Percentiles rank a stretch among this genome's conserved stretches.
phyloP scores from a whole-genome alignment of 2,797 vertebrate genomes.

The Etheostoma perlongum region DNA sequence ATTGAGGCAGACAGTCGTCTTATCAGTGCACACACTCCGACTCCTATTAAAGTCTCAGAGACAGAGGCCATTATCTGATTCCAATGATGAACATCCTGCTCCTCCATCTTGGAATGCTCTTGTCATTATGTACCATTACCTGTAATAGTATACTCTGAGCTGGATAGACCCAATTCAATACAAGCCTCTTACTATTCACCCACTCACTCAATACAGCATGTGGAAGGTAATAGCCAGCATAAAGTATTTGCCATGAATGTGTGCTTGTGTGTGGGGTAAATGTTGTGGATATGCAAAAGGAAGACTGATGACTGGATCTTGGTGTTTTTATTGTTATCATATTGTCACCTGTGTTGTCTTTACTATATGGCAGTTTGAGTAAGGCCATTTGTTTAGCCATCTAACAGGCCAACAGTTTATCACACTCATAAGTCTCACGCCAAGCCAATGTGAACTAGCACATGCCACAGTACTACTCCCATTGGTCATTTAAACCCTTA shows the following conservation, averaged over 20 bases:
- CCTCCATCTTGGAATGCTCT: conserved; percentile 51
- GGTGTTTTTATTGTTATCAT: background rate
- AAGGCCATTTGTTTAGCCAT: background rate
- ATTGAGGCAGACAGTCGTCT: conserved; percentile 1
- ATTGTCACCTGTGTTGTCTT: background rate
- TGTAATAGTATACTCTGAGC: conserved; percentile 70
- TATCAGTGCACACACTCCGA: conserved; percentile 30
- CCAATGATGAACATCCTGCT: conserved; percentile 53
- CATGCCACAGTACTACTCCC: background rate
- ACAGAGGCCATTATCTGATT: conserved; percentile 61
- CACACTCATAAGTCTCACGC: background rate
- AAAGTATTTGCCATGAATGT: conserved; percentile 16
- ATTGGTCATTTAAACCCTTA: background rate
- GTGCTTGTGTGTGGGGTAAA: background rate
- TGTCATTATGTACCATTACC: conserved; percentile 74
- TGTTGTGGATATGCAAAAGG: background rate
- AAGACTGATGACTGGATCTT: background rate
- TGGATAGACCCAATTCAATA: conserved; percentile 65
- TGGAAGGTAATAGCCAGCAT: conserved; percentile 37
- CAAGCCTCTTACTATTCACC: conserved; percentile 47
- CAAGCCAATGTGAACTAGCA: background rate
- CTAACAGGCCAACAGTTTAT: background rate
- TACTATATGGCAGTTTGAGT: background rate
- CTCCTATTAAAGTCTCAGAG: conserved; percentile 44
- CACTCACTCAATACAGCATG: conserved; percentile 41